A percentile compares a stretch with the other conserved stretches of the same genome.
Evolutionary conservation across 53 echinoderm and acorn worm species (phyloP).

Genomic region (Zoroaster sp.): DNA sequence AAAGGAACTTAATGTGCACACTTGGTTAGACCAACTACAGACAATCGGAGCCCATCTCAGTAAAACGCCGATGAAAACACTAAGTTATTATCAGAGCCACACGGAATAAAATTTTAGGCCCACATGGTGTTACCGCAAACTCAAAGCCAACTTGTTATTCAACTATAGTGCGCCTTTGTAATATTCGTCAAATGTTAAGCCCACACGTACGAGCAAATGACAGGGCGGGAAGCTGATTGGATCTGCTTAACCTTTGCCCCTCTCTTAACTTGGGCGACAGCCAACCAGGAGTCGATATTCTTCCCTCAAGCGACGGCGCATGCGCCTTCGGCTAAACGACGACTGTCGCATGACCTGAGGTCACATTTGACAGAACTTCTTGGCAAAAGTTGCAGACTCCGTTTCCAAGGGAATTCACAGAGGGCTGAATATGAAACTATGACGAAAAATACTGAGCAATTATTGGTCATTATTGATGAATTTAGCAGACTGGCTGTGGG

Average conservation of each 20-base stretch:
- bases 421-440: slow-evolving; percentile 33
- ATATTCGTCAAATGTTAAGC: slow-evolving; percentile 21
- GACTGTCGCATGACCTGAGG: background rate
- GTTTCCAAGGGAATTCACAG: background rate
- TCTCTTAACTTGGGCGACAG: slow-evolving; percentile 14
- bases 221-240: slow-evolving; percentile 46
- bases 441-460: slow-evolving; percentile 34
- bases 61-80: too few relatives aligned
- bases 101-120: too few relatives aligned
- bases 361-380: background rate
- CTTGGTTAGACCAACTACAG: too few relatives aligned
- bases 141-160: background rate
- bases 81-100: too few relatives aligned
- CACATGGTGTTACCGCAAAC: background rate
- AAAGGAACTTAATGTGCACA: too few relatives aligned
- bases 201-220: slow-evolving; percentile 48
- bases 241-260: slow-evolving; percentile 39
- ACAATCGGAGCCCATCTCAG: too few relatives aligned
- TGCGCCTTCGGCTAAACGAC: background rate
- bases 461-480: slow-evolving; percentile 38
- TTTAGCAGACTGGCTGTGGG: slow-evolving; percentile 22
- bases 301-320: slow-evolving; percentile 42
- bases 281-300: slow-evolving; percentile 35
- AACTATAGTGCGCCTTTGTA: background rate
- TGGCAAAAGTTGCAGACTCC: background rate